A percentile compares a stretch with the other conserved stretches of the same genome.
Conservation (phyloP, 2,113 vertebrate species). For the Leptodactylus fuscus region DNA sequence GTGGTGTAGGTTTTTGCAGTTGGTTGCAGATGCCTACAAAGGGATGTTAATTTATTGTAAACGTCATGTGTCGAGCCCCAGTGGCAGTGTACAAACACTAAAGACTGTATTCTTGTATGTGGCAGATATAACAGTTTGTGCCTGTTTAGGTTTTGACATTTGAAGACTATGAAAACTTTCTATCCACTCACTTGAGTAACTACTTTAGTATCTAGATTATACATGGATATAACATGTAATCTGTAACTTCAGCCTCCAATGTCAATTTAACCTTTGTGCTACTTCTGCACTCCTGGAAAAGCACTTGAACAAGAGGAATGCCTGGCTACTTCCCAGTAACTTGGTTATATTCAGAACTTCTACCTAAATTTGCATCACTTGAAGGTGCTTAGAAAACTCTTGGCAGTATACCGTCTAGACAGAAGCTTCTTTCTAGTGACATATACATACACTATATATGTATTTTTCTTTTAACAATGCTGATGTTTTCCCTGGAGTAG, state of each 20-base stretch:
- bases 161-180: background rate
- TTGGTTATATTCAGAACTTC: background rate
- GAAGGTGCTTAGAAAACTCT: background rate
- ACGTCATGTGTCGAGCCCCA: no score
- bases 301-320: background rate
- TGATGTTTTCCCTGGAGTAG: constrained; percentile 35
- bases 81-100: no score
- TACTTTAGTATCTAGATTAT: background rate
- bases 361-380: constrained; percentile 1
- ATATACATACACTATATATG: background rate
- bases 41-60: no score
- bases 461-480: constrained; percentile 20
- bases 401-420: background rate
- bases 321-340: constrained; percentile 8
- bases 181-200: background rate
- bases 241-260: background rate
- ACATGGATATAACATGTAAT: background rate
- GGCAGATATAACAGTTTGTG: background rate
- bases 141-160: background rate
- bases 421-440: background rate
- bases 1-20: no score
- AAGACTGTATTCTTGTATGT: background rate
- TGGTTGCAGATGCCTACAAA: no score
- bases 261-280: constrained; percentile 10
- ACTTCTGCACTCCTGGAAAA: constrained; percentile 4